Evolutionary conservation across 2,113 vertebrate genomes (phyloP).

Genomic region (Barbus barbus): DNA sequence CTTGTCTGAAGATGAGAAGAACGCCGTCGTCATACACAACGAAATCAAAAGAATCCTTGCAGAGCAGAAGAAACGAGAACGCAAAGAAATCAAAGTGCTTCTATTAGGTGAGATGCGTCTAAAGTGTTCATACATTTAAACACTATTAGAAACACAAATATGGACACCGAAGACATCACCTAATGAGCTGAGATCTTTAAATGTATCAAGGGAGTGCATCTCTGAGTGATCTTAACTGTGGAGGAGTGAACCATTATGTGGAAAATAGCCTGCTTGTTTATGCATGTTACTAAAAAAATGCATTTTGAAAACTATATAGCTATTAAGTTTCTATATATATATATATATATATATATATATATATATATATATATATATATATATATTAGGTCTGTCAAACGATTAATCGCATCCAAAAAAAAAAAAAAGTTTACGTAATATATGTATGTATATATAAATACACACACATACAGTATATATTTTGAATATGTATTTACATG

Average conservation of each 20-base stretch:
- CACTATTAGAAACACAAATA: neutral
- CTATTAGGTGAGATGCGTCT: constrained; percentile 78
- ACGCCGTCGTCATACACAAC: constrained; percentile 71
- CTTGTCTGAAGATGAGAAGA: constrained; percentile 82
- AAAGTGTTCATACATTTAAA: neutral
- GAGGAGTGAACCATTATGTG: neutral
- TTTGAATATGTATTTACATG: too few relatives aligned
- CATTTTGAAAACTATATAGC: neutral
- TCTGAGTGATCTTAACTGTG: neutral
- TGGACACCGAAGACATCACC: neutral
- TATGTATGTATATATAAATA: too few relatives aligned
- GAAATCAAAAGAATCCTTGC: constrained; percentile 80
- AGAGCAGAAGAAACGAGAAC: constrained; percentile 79
- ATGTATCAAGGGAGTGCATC: neutral
- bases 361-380: too few relatives aligned
- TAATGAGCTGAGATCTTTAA: neutral
- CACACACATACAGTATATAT: too few relatives aligned
- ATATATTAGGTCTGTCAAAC: too few relatives aligned
- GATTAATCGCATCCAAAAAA: too few relatives aligned
- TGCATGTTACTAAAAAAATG: neutral
- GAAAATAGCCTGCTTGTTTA: neutral
- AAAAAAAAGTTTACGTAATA: too few relatives aligned
- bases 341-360: too few relatives aligned
- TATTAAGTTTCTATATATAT: too few relatives aligned
- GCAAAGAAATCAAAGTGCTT: constrained; percentile 83